phyloP scores from a whole-genome alignment of 2,797 vertebrate genomes.

The Cuniculus paca region DNA sequence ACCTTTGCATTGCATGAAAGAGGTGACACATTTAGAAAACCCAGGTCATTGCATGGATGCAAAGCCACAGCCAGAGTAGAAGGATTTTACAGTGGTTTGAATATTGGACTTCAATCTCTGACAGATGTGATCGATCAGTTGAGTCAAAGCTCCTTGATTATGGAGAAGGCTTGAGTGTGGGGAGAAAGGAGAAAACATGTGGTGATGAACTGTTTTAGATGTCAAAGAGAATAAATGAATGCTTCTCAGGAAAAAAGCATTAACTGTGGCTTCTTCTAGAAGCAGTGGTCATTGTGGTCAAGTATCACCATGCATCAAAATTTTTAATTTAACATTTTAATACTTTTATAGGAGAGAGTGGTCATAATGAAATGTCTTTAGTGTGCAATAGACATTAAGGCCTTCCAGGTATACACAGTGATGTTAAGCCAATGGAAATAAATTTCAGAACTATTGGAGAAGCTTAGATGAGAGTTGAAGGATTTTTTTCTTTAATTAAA shows the following conservation, averaged over 20 bases:
- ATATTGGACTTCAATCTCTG: background rate
- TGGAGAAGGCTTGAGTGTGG: background rate
- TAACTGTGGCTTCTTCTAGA: slow-evolving; percentile 61
- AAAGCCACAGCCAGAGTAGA: background rate
- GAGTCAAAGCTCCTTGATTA: background rate
- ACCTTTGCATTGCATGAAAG: background rate
- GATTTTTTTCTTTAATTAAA: background rate
- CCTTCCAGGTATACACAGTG: slow-evolving; percentile 19
- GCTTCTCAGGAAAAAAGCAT: slow-evolving; percentile 67
- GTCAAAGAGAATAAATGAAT: slow-evolving; percentile 63
- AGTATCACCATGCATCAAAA: slow-evolving; percentile 47
- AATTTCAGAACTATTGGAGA: slow-evolving; percentile 67
- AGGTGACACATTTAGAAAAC: background rate
- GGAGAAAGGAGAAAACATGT: background rate
- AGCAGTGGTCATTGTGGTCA: background rate
- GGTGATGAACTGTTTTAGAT: background rate
- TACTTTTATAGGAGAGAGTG: slow-evolving; percentile 70
- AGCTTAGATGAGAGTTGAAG: slow-evolving; percentile 58
- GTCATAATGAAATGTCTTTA: slow-evolving; percentile 73
- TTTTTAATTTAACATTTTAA: slow-evolving; percentile 79
- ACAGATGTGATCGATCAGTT: background rate
- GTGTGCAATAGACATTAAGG: slow-evolving; percentile 58
- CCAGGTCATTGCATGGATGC: background rate
- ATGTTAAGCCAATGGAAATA: slow-evolving; percentile 73
- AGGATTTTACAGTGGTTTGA: background rate